Conservation (phyloP, 2,888 invertebrate genomes). For the Dioctria linearis region DNA sequence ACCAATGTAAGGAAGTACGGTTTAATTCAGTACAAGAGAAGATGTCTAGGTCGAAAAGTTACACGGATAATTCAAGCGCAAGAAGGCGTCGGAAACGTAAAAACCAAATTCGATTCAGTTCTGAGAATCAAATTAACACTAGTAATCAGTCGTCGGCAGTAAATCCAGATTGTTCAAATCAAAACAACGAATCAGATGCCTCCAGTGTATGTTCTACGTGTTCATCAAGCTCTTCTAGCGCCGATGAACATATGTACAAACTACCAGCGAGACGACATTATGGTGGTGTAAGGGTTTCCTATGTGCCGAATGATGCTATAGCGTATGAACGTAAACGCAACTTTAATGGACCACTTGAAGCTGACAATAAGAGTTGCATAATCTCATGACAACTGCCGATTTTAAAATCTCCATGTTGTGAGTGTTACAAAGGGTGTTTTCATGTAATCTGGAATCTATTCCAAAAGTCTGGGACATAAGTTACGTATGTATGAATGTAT, state of each 20-base stretch:
- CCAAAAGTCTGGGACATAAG: slow-evolving; percentile 23
- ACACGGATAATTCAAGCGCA: slow-evolving; percentile 72
- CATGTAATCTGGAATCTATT: slow-evolving; percentile 44
- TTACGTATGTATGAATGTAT: too few species aligned
- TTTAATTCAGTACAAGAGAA: slow-evolving; percentile 69
- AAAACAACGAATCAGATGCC: slow-evolving; percentile 75
- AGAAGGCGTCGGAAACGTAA: slow-evolving; percentile 66
- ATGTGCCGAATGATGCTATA: slow-evolving; percentile 92
- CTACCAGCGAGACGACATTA: slow-evolving; percentile 86
- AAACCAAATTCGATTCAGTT: slow-evolving; percentile 66
- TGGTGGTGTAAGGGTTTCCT: slow-evolving; percentile 91
- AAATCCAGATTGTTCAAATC: slow-evolving; percentile 63
- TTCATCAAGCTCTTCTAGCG: slow-evolving; percentile 86
- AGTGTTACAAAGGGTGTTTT: slow-evolving; percentile 55
- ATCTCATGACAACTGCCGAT: slow-evolving; percentile 79
- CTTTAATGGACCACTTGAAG: slow-evolving; percentile 62
- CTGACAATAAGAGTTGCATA: slow-evolving; percentile 85
- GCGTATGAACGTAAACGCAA: slow-evolving; percentile 84
- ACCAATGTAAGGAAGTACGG: slow-evolving; percentile 67
- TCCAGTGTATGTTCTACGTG: slow-evolving; percentile 92
- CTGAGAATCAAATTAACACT: slow-evolving; percentile 70
- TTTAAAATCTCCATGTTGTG: slow-evolving; percentile 38
- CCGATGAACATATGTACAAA: slow-evolving; percentile 89
- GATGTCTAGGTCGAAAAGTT: slow-evolving; percentile 74
- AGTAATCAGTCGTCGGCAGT: slow-evolving; percentile 62